Evolutionary conservation across 2,113 vertebrate species (phyloP).

Genomic region (Callionymus lyra): DNA sequence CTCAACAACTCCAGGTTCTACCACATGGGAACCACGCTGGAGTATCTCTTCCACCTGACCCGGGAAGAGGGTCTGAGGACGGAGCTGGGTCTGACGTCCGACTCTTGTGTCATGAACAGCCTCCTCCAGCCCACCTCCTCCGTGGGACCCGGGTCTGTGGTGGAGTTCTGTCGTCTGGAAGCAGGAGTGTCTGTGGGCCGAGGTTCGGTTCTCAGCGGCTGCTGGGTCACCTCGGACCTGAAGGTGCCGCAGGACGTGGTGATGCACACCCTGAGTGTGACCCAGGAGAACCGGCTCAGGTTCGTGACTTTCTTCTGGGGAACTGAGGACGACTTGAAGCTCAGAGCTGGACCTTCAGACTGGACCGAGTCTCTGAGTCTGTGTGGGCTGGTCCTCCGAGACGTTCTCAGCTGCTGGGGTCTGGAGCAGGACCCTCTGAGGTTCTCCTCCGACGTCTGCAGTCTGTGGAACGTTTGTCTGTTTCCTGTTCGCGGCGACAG

Average conservation of each 20-base stretch:
- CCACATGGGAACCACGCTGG: constrained; percentile 81
- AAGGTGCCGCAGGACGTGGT: constrained; percentile 69
- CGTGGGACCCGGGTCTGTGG: constrained; percentile 67
- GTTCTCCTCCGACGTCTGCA: constrained; percentile 68
- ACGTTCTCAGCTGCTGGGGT: constrained; percentile 72
- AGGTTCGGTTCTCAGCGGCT: constrained; percentile 76
- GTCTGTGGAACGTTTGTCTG: constrained; percentile 81
- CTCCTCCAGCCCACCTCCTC: constrained; percentile 59
- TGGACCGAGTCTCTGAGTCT: constrained; percentile 56
- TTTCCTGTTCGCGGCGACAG: constrained; percentile 75
- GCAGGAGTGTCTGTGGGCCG: constrained; percentile 63
- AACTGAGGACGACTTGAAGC: constrained; percentile 75
- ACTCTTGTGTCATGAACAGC: constrained; percentile 76
- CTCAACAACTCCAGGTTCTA: constrained; percentile 91
- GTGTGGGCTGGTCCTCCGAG: constrained; percentile 61
- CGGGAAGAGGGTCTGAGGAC: constrained; percentile 61
- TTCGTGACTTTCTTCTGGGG: constrained; percentile 78
- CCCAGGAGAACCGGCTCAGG: constrained; percentile 11
- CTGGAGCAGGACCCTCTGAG: constrained; percentile 53
- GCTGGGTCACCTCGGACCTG: constrained; percentile 42
- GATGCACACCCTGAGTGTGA: constrained; percentile 76
- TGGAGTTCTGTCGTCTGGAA: constrained; percentile 80
- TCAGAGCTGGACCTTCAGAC: constrained; percentile 45
- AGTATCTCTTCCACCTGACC: constrained; percentile 83
- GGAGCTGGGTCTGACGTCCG: constrained; percentile 70